These are phyloP conservation scores for Gnathonemus echidnorhynchus DNA, from an alignment of 2,113 vertebrate genomes.

Conservation along the genomic window DNA sequence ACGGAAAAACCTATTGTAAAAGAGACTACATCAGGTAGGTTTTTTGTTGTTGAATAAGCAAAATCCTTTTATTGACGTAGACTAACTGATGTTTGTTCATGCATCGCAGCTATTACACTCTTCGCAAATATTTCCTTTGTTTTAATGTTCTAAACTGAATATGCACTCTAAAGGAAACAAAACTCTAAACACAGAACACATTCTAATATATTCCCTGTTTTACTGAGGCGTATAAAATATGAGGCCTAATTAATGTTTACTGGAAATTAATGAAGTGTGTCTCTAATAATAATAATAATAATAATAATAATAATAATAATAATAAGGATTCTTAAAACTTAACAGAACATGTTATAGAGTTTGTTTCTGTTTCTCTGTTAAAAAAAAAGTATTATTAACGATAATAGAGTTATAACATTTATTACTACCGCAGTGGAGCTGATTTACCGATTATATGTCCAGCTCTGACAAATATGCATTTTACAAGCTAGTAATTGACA, in stretches of 20 bases:
- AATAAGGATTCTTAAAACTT: not conserved
- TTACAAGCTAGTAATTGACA: not conserved
- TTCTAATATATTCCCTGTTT: not conserved
- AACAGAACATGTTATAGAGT: not conserved
- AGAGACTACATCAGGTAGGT: constrained; percentile 97
- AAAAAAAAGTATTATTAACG: not conserved
- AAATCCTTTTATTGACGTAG: not conserved
- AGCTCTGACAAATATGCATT: not conserved
- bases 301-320: not conserved
- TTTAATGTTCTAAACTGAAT: not conserved
- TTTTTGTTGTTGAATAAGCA: not conserved
- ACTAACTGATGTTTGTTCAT: not conserved
- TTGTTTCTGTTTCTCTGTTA: not conserved
- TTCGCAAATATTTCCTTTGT: not conserved
- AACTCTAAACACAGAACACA: not conserved
- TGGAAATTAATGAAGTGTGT: not conserved
- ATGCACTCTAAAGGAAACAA: not conserved
- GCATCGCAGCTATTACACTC: not conserved
- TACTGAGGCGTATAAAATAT: not conserved
- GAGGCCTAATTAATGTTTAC: not conserved
- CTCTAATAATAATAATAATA: not conserved
- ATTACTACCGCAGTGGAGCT: not conserved
- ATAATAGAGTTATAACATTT: not conserved
- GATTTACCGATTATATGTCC: not conserved
- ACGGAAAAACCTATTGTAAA: constrained; percentile 98